Base-by-base conservation (phyloP, 2,888 invertebrate genomes). In the Leptodirus hochenwartii region DNA sequence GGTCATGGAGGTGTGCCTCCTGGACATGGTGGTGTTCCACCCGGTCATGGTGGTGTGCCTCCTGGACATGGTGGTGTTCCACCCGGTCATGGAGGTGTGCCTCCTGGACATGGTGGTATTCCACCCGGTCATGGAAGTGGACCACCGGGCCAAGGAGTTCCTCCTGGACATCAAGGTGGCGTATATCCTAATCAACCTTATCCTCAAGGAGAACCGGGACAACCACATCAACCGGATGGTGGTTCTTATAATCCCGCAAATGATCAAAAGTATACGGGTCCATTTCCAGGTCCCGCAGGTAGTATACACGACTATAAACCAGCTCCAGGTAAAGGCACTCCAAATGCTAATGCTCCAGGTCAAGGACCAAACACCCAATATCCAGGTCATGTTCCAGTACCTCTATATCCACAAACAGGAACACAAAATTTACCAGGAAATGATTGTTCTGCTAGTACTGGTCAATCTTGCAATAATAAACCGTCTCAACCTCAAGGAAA, bases 1-100 rank as follows among this genome's bases (percentile, higher is more conserved):
- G 31, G 31, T 10, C 31, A 31, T 31, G 17, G 25, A 17, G 31
- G 31, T 4, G 26, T 26, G 4, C 15, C 22, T 8, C 30, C 30
- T 10, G 23, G n/a, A 10, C 15, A 23, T 20, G 12, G 15, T 8
- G 22, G 10, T 20, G n/a, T 8, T 17, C 27, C 16, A 27, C n/a
- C 27, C 17, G 9, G 20, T 20, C 8, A 31, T 31, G 17, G 25
- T 14, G 31, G 31, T 4, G 13, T 14, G 10, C 26, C 12, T 14
- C 13, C 12, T 9, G 26, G 12, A 24, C 24, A 24, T 8, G 24
- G 5, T 10, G 5, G 10, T 24, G 6, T 8, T 24, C 24, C 24
- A 24, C 10, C 24, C 17, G 9, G 20, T 20, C 8, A 31, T 31
- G 17, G 25, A 17, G 31, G 31, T 4, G 13, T 14, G 10, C 26